phyloP scores from a whole-genome alignment of 2,113 vertebrate genomes.

The Phrynosoma platyrhinos region DNA sequence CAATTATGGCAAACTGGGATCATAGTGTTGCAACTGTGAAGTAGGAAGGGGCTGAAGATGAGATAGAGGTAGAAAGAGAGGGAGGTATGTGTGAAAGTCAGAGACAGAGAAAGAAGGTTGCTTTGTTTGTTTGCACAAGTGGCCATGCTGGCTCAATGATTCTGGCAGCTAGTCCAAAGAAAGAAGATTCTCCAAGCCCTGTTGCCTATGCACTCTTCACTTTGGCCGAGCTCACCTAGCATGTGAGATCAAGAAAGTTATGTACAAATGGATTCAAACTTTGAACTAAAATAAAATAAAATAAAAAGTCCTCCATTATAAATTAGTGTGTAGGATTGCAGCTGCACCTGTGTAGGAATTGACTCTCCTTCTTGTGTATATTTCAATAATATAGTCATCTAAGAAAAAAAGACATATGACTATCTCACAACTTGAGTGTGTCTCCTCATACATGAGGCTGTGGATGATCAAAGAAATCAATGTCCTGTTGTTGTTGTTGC shows the following conservation, averaged over 20 bases:
- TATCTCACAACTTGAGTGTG: background rate
- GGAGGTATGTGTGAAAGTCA: background rate
- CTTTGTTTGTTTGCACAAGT: background rate
- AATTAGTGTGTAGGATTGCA: background rate
- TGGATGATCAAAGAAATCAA: background rate
- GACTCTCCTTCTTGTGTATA: background rate
- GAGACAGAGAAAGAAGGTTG: background rate
- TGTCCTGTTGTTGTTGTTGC: no score
- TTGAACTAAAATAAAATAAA: background rate
- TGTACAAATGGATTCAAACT: background rate
- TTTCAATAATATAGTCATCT: background rate
- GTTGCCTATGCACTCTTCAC: no score
- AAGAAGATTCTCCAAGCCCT: no score
- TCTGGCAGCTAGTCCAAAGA: no score
- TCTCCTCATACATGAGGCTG: background rate
- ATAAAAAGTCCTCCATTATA: background rate
- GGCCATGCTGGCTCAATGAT: no score
- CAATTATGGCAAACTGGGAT: no score
- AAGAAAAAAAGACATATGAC: background rate
- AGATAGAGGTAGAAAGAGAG: background rate
- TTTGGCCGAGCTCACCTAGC: background rate
- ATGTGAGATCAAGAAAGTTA: background rate
- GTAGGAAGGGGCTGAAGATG: no score
- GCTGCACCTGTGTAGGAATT: background rate
- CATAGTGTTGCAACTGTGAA: no score